phyloP scores from a whole-genome alignment of 2,888 invertebrate species.

The Venustoraphidia nigricollis region DNA sequence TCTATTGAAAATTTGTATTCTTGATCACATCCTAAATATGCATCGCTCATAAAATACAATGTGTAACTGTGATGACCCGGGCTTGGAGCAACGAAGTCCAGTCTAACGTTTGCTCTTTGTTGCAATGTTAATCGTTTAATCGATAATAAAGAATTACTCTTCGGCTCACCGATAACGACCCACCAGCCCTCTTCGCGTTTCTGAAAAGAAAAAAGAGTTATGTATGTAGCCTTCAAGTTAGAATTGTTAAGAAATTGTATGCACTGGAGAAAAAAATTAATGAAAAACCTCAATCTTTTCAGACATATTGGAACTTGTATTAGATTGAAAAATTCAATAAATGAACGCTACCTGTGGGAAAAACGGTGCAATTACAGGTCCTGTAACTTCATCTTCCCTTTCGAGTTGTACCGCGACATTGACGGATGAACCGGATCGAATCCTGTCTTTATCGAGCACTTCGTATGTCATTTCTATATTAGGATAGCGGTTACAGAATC shows the following conservation, averaged over 20 bases:
- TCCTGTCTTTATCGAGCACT: constrained; percentile 62
- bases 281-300: no score
- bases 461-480: constrained; percentile 94
- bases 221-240: not conserved
- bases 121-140: constrained; percentile 94
- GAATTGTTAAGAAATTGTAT: no score
- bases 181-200: constrained; percentile 92
- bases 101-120: constrained; percentile 70
- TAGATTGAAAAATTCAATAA: no score
- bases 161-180: constrained; percentile 97
- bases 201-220: constrained; percentile 34
- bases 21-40: constrained; percentile 98
- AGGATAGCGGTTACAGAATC: constrained; percentile 97
- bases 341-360: constrained; percentile 68
- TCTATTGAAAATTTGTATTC: constrained; percentile 89
- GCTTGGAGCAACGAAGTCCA: constrained; percentile 89
- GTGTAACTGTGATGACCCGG: constrained; percentile 83
- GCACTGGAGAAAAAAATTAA: not conserved
- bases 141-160: constrained; percentile 82
- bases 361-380: constrained; percentile 95
- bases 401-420: constrained; percentile 84
- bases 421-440: constrained; percentile 72
- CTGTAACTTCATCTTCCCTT: constrained; percentile 91
- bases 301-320: no score
- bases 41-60: constrained; percentile 97